Evolutionary conservation across 2,797 vertebrate genomes (phyloP), one percentile per base, ranked within the genome.

Genomic region (Sarcophilus harrisii): DNA sequence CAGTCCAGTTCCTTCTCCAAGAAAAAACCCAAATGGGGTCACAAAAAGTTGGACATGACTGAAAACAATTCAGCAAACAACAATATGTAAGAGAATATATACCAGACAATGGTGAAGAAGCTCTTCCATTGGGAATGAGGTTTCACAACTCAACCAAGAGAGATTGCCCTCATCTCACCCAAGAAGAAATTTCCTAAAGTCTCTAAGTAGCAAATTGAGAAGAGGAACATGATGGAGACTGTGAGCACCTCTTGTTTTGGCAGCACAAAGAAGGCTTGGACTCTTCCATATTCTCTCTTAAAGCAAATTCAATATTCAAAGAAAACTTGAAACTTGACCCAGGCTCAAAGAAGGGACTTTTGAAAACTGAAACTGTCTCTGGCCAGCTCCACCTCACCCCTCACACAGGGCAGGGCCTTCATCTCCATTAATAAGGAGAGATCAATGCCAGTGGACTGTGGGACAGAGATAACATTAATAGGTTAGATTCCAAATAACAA

Each of bases 371-470:
- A 66, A 66, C 16, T 66, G 32, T 66, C 14, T n/a, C 58, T 58
- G 3, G 58, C 5, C 5, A n/a, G 5, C 1, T 16, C 14, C 5
- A n/a, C 14, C 1, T 16, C 14, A 66, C 5, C 14, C 16, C 32
- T 18, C 32, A n/a, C 30, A 62, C 13, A 66, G 29, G 59, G 29
- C 28, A 60, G 59, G 29, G 16, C 1, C 5, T 66, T 66, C 32
- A n/a, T 66, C 0, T n/a, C 32, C 62, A n/a, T 5, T 38, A 73
- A n/a, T 38, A 73, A 73, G 32, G 32, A 38, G 32, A 73, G 5
- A n/a, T 14, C 62, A 62, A n/a, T 73, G 6, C 62, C 32, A 73
- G n/a, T 73, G 14, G 14, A 10, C 16, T 73, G 38, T 73, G 62
- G 62, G 62, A n/a, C 16, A 38, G 14, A 4, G 0, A 14, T 21